Evolutionary conservation across 2,797 vertebrate species (phyloP), one percentile per base, ranked within the genome.

Genomic region (Neomorphus geoffroyi): DNA sequence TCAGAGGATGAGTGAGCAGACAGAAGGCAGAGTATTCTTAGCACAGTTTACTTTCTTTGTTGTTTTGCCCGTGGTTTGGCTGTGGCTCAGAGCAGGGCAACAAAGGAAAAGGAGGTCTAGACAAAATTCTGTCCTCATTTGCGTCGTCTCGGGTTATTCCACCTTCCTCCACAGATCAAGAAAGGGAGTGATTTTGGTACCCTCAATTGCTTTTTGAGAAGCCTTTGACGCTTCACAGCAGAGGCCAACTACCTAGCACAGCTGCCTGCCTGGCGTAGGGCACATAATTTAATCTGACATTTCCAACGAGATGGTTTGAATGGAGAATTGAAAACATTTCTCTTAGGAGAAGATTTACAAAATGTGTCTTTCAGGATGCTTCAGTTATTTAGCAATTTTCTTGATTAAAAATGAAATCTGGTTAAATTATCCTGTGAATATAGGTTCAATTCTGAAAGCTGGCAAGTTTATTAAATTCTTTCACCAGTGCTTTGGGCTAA

Each of bases 381-480:
- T 54, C 51, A 43, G 18, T 57, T 77, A 73, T 18, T 43, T 53
- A 43, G 27, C 43, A 73, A 51, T 74, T 70, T 64, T 62, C 62
- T 74, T 64, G 70, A n/a, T 80, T 58, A 60, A 37, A 88, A 93
- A 72, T 32, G 48, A 87, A 80, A 90, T 48, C 22, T 65, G 41
- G 3, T 85, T 82, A 79, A 82, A 72, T 1, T 4, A 60, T 67
- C 2, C 2, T 32, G 58, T 1, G 2, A 13, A 2, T 67, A n/a
- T 3, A 80, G 32, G 23, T 92, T 66, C 10, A 10, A 92, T 92
- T 92, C 80, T 97, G 90, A 54, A 81, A 96, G 65, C 41, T 33
- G 78, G 35, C 72, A 75, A 66, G 81, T 90, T 58, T 84, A 61
- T 89, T 67, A 62, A 57, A n/a, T 86, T 83, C 48, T 91, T 75